Evolutionary conservation across 2,888 invertebrate species (phyloP).

Genomic region (Cheilosia variabilis): DNA sequence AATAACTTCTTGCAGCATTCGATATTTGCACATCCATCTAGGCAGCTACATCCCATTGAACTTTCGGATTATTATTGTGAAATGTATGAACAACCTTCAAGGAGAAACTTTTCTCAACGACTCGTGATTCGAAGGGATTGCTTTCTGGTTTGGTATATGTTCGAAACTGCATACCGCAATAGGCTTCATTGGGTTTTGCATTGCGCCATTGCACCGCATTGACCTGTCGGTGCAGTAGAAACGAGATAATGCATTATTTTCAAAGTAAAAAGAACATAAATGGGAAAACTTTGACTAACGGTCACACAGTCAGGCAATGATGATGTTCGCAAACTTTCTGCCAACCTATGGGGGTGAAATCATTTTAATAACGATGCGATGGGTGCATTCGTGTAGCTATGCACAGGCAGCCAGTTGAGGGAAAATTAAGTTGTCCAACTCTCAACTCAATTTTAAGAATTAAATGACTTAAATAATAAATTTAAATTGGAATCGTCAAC

Average conservation of each 20-base stretch:
- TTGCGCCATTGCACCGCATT: slow-evolving; percentile 65
- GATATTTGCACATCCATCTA: slow-evolving; percentile 52
- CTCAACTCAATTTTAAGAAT: slow-evolving; percentile 21
- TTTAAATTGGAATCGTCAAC: slow-evolving; percentile 56
- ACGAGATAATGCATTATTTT: slow-evolving; percentile 61
- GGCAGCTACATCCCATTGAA: slow-evolving; percentile 45
- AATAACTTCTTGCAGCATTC: slow-evolving; percentile 52
- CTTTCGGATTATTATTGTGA: slow-evolving; percentile 66
- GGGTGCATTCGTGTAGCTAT: neutral
- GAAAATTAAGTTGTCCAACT: slow-evolving; percentile 44
- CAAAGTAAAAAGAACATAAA: slow-evolving; percentile 49
- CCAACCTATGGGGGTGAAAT: slow-evolving; percentile 22
- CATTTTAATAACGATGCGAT: slow-evolving; percentile 23
- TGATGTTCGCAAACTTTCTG: slow-evolving; percentile 32
- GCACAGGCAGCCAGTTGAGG: neutral
- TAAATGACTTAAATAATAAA: slow-evolving; percentile 36
- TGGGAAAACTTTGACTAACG: slow-evolving; percentile 64
- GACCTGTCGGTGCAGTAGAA: slow-evolving; percentile 52
- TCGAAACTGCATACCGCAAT: slow-evolving; percentile 61
- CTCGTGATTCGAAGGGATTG: slow-evolving; percentile 25
- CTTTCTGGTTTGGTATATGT: slow-evolving; percentile 15
- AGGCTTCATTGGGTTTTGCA: slow-evolving; percentile 65
- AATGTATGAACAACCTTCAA: slow-evolving; percentile 27
- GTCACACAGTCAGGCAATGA: slow-evolving; percentile 42
- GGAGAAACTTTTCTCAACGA: slow-evolving; percentile 42